These are phyloP conservation scores for Beaufortia kweichowensis DNA, from an alignment of 2,113 vertebrate genomes.

Conservation along the genomic window DNA sequence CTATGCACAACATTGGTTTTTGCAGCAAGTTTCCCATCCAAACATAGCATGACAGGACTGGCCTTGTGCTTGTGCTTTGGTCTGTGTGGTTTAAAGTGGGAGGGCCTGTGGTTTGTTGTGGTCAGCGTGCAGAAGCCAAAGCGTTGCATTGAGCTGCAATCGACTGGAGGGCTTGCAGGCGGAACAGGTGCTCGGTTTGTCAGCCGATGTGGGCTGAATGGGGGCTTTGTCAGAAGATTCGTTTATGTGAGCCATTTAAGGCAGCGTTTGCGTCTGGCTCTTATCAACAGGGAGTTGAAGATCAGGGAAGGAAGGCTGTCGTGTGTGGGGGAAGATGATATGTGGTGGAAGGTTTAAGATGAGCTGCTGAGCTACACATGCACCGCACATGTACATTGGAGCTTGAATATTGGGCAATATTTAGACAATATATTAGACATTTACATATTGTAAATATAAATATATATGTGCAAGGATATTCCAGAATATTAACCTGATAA, in stretches of 20 bases:
- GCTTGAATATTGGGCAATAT: too few species aligned
- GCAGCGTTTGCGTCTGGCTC: constrained; percentile 31
- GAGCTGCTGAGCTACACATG: neutral
- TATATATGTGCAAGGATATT: too few species aligned
- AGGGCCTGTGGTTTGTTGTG: constrained; percentile 40
- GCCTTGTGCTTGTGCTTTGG: neutral
- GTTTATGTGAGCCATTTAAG: constrained; percentile 55
- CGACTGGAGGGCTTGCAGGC: constrained; percentile 53
- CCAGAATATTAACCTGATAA: too few species aligned
- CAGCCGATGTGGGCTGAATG: constrained; percentile 65
- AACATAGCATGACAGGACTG: neutral
- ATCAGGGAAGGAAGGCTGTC: constrained; percentile 45
- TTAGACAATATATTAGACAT: too few species aligned
- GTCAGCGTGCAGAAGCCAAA: constrained; percentile 34
- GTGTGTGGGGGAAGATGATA: constrained; percentile 28
- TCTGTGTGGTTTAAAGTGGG: constrained; percentile 46
- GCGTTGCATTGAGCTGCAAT: constrained; percentile 22
- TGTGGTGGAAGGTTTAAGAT: neutral
- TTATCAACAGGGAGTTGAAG: constrained; percentile 59
- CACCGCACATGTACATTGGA: neutral
- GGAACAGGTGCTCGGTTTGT: constrained; percentile 69
- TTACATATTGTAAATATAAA: too few species aligned
- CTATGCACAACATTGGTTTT: neutral
- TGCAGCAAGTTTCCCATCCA: neutral
- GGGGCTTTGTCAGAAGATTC: constrained; percentile 70